These are phyloP conservation scores for Oryzias celebensis DNA, from an alignment of 2,113 vertebrate species.

Conservation along the genomic window DNA sequence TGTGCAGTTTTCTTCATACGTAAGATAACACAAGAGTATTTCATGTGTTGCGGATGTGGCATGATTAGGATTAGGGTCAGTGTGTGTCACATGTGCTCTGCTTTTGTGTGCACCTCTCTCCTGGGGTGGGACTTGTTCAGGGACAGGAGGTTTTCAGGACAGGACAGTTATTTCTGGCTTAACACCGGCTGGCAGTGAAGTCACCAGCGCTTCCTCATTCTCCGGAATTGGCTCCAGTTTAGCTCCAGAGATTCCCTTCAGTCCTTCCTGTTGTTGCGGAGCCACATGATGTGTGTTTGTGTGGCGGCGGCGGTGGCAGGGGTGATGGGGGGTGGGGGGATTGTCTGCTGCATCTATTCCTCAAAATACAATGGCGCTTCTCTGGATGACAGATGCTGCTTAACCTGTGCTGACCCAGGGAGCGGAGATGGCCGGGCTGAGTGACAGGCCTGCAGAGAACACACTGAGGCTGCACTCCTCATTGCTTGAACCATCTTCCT, in stretches of 20 bases:
- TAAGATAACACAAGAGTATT: conserved; percentile 10
- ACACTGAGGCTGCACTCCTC: conserved; percentile 34
- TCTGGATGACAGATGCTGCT: conserved; percentile 77
- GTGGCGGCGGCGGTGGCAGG: background rate
- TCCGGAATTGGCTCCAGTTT: conserved; percentile 61
- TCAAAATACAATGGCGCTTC: conserved; percentile 66
- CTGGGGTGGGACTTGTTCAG: conserved; percentile 37
- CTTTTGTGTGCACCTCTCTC: conserved; percentile 45
- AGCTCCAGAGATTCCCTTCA: conserved; percentile 62
- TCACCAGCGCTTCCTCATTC: conserved; percentile 72
- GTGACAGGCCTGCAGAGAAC: conserved; percentile 65
- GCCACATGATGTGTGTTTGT: conserved; percentile 11
- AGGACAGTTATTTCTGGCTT: conserved; percentile 69
- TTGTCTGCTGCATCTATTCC: conserved; percentile 39
- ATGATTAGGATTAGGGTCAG: conserved; percentile 34
- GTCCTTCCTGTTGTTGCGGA: conserved; percentile 74
- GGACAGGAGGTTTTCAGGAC: conserved; percentile 52
- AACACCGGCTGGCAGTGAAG: conserved; percentile 57
- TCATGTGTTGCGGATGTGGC: conserved; percentile 41
- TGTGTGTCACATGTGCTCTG: conserved; percentile 13
- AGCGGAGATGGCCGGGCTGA: conserved; percentile 62
- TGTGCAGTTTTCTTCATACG: conserved; percentile 27
- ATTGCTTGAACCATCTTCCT: conserved; percentile 17
- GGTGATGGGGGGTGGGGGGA: background rate
- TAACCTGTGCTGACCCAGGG: conserved; percentile 71